Conservation (phyloP, 2,113 vertebrate species). For the Erinaceus europaeus region DNA sequence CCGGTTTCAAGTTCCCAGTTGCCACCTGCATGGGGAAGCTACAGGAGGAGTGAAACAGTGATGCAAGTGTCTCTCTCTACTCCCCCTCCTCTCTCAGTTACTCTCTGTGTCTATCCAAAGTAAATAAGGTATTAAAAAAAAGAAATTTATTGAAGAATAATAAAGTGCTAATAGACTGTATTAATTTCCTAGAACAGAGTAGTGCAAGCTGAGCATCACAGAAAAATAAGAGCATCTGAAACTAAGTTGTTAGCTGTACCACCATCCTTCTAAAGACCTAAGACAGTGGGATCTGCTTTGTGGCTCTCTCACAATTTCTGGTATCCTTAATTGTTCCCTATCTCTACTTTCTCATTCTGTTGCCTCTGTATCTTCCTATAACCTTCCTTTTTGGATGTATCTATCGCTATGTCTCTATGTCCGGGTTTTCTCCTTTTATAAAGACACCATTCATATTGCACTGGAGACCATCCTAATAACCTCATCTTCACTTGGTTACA, state of each 20-base stretch:
- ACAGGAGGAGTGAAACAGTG: no score
- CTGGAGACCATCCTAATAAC: no score
- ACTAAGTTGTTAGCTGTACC: background rate
- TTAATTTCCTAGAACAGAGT: background rate
- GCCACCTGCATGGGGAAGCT: no score
- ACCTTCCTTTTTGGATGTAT: background rate
- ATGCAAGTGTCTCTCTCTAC: no score
- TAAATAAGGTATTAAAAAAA: no score
- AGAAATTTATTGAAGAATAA: no score
- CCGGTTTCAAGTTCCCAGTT: no score
- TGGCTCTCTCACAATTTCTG: background rate
- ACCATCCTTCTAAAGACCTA: background rate
- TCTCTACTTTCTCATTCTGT: background rate
- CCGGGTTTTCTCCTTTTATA: background rate
- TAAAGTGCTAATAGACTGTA: no score
- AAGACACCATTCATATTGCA: background rate
- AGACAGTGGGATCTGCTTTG: no score
- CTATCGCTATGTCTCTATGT: background rate
- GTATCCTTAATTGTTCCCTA: background rate
- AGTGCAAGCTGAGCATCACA: background rate
- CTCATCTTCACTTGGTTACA: no score
- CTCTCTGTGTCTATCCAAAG: no score
- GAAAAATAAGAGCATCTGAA: background rate
- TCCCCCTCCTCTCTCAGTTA: no score
- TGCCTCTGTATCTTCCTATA: background rate